Evolutionary conservation across 2,113 vertebrate genomes (phyloP), one percentile per base, ranked within the genome.

Genomic region (Callipepla squamata): DNA sequence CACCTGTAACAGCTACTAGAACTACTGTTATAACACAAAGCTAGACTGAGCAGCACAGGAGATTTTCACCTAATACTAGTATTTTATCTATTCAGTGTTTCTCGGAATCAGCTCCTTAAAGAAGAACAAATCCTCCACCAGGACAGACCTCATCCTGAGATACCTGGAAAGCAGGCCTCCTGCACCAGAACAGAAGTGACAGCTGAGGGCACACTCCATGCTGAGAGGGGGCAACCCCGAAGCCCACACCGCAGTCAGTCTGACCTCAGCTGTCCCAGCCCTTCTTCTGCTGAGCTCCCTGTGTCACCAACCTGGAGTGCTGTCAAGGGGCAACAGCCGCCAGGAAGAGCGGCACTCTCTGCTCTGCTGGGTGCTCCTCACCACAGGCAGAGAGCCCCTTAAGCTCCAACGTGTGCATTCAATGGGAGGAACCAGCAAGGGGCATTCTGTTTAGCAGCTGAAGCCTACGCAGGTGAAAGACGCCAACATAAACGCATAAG

Each of bases 151-250:
- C 19, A 67, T 7, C 13, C 26, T 66, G 17, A 13, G 58, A 69
- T 76, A 85, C 23, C 45, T 44, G 53, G 26, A 55, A 50, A 81
- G 79, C 5, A 67, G 59, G 2, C 2, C 42, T 79, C 9, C 40
- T 9, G 0, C 20, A 3, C 14, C 68, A 67, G 25, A 21, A 17
- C 36, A 9, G 22, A 92, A 59, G 10, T 62, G 22, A 10, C 21
- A 36, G 20, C 16, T 68, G 38, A 51, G 17, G 8, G 9, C 4
- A 36, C 25, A 26, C 11, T 50, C 62, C 21, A 67, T 0, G 0
- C 3, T 1, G 1, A 76, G 22, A 70, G 9, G 11, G 25, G 77
- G 51, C 7, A 16, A 62, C 48, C 34, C 21, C 40, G 0, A 1
- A 80, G 16, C 10, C 19, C 2, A 0, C 4, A 19, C 47, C 59